These are phyloP conservation scores for Drosophila paulistorum DNA, from an alignment of 1,140 invertebrate genomes.

Conservation along the genomic window DNA sequence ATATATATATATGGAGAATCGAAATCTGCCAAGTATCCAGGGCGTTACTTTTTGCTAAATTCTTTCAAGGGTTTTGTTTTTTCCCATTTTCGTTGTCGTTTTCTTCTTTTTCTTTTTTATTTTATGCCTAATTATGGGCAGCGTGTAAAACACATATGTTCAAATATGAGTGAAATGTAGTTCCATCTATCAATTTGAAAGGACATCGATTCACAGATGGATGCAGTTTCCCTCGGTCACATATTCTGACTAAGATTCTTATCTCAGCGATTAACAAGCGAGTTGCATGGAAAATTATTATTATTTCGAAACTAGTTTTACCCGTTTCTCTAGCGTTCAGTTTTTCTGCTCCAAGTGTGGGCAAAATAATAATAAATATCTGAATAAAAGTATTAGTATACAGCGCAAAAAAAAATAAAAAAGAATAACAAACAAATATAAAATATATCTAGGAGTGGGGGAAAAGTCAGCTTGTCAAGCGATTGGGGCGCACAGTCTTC, in stretches of 20 bases:
- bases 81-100: constrained; percentile 18
- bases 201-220: background rate
- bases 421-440: no score
- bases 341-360: constrained; percentile 35
- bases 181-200: background rate
- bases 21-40: constrained; percentile 66
- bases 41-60: constrained; percentile 50
- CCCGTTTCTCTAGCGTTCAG: constrained; percentile 57
- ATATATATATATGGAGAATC: background rate
- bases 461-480: constrained; percentile 25
- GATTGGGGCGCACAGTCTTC: constrained; percentile 25
- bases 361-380: constrained; percentile 38
- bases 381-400: constrained; percentile 34
- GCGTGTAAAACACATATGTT: constrained; percentile 64
- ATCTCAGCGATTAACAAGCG: constrained; percentile 31
- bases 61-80: constrained; percentile 37
- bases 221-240: background rate
- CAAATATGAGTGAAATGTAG: constrained; percentile 47
- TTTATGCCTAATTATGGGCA: constrained; percentile 73
- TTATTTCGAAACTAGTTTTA: constrained; percentile 69
- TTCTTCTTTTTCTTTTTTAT: constrained; percentile 41
- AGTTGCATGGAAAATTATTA: constrained; percentile 67
- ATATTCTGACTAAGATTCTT: constrained; percentile 41
- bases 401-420: constrained; percentile 26
- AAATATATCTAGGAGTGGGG: background rate